Conservation (phyloP, 2,797 vertebrate species). For the Geotrypetes seraphini region DNA sequence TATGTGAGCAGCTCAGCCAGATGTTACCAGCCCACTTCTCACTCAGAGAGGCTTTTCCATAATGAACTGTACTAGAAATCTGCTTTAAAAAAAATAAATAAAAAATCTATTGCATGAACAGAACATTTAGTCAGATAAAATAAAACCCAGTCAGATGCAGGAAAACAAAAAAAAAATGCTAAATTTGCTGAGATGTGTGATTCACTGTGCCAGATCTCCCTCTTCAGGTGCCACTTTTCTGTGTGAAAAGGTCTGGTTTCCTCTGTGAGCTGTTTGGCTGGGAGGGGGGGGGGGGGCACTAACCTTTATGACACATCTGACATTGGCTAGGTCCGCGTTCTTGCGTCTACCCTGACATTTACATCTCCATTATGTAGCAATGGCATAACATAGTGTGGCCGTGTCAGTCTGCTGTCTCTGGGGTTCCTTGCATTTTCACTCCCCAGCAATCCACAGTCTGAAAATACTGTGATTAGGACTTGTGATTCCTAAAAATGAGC, state of each 20-base stretch:
- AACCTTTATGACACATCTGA: constrained; percentile 57
- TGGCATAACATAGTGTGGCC: constrained; percentile 36
- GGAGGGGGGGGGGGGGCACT: constrained; percentile 57
- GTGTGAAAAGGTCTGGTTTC: constrained; percentile 48
- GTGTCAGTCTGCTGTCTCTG: constrained; percentile 50
- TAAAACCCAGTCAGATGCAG: constrained; percentile 23
- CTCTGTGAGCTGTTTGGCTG: constrained; percentile 37
- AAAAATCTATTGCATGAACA: constrained; percentile 5
- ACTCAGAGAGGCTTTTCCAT: no score
- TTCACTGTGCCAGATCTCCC: constrained; percentile 48
- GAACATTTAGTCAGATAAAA: constrained; percentile 21
- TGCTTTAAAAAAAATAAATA: constrained; percentile 9
- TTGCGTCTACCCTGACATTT: constrained; percentile 50
- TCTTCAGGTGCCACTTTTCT: constrained; percentile 55
- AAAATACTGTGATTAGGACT: constrained; percentile 66
- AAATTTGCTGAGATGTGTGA: constrained; percentile 42
- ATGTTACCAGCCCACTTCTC: no score
- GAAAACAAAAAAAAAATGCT: constrained; percentile 38
- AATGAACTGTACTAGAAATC: no score
- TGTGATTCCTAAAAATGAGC: constrained; percentile 61
- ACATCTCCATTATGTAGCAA: constrained; percentile 41
- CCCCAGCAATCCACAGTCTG: constrained; percentile 53
- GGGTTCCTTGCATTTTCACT: constrained; percentile 49
- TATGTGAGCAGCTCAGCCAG: no score
- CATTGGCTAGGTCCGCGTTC: constrained; percentile 46